These are phyloP conservation scores for Alloscopus bannaensis DNA, from an alignment of 2,888 invertebrate species.

Conservation along the genomic window DNA sequence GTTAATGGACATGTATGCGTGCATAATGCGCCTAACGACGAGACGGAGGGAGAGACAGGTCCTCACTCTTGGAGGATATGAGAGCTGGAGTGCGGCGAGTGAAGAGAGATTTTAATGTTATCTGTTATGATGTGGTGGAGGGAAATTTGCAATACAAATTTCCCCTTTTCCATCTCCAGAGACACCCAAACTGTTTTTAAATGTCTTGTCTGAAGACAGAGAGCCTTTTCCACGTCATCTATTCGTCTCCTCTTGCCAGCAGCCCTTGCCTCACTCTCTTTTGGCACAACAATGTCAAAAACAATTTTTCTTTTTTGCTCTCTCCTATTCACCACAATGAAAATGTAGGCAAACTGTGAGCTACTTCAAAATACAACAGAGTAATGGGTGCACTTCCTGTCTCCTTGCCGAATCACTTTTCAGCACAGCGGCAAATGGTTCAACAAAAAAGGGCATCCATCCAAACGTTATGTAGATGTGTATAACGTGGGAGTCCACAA, in stretches of 20 bases:
- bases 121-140: conserved; percentile 5
- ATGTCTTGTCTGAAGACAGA: conserved; percentile 4
- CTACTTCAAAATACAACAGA: too few species aligned
- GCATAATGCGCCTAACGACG: too few species aligned
- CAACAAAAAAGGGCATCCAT: not conserved
- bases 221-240: conserved; percentile 53
- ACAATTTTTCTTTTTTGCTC: conserved; percentile 7
- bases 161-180: conserved; percentile 17
- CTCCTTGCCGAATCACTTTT: too few species aligned
- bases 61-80: too few species aligned
- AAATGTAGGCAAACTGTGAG: conserved; percentile 32
- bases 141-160: conserved; percentile 55
- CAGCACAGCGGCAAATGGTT: not conserved
- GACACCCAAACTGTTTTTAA: conserved; percentile 31
- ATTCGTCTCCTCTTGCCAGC: conserved; percentile 25
- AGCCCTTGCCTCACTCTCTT: conserved; percentile 9
- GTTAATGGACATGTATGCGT: too few species aligned
- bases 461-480: not conserved
- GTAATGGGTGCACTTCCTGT: too few species aligned
- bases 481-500: not conserved
- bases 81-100: not conserved
- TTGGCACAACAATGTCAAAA: conserved; percentile 31
- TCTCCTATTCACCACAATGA: not conserved
- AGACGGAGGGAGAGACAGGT: too few species aligned
- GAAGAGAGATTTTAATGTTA: conserved; percentile 13